Conservation (phyloP, 2,888 invertebrate species). For the Himalopsyche kuldschensis region DNA sequence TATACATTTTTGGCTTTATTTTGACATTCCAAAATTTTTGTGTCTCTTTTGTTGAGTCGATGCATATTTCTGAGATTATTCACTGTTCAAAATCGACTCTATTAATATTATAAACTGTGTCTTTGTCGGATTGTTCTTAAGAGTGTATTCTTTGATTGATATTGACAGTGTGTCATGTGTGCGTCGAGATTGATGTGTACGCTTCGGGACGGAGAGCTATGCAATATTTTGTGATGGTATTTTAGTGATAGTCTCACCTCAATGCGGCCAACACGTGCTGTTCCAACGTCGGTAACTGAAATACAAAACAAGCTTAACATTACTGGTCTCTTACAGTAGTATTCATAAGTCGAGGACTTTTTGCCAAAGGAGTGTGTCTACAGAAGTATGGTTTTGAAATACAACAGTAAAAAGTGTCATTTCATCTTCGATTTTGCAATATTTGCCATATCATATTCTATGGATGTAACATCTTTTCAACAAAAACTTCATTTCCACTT, state of each 20-base stretch:
- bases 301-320: background rate
- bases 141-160: background rate
- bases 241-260: background rate
- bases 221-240: background rate
- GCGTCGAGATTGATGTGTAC: background rate
- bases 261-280: background rate
- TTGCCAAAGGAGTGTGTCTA: too few relatives aligned
- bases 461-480: too few relatives aligned
- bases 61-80: background rate
- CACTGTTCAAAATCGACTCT: background rate
- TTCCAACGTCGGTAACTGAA: background rate
- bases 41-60: background rate
- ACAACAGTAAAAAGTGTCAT: too few relatives aligned
- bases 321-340: background rate
- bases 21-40: background rate
- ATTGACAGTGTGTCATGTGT: background rate
- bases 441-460: too few relatives aligned
- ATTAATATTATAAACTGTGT: background rate
- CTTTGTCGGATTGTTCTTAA: background rate
- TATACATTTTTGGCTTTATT: background rate
- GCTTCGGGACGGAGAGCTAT: background rate
- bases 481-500: too few relatives aligned
- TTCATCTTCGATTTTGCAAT: too few relatives aligned
- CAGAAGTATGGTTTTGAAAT: too few relatives aligned
- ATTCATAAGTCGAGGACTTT: background rate